These are phyloP conservation scores for Callyntrura guangdongensis DNA, from an alignment of 2,888 invertebrate species.

Conservation along the genomic window DNA sequence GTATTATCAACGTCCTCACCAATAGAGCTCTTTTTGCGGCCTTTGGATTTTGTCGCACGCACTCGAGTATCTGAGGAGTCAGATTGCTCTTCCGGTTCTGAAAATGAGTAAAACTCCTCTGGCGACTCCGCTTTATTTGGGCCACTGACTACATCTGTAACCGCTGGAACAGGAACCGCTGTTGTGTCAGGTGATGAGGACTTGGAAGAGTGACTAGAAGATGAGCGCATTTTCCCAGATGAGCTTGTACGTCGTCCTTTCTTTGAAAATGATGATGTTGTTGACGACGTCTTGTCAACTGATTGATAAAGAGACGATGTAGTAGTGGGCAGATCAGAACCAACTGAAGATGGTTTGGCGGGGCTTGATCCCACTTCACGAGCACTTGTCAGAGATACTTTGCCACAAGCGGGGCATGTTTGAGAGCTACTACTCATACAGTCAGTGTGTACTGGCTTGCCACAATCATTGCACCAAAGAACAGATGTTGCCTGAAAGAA, in stretches of 20 bases:
- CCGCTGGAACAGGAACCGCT: background rate
- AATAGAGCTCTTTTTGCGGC: conserved; percentile 16
- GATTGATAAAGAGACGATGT: conserved; percentile 37
- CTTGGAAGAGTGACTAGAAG: conserved; percentile 76
- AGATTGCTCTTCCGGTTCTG: conserved; percentile 61
- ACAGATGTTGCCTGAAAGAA: conserved; percentile 77
- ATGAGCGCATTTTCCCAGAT: conserved; percentile 56
- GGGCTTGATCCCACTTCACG: conserved; percentile 67
- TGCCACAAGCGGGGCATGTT: conserved; percentile 74
- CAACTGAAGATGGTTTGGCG: conserved; percentile 55
- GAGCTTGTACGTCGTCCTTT: conserved; percentile 53
- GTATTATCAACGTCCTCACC: conserved; percentile 51
- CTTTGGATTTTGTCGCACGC: background rate
- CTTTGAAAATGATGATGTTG: background rate
- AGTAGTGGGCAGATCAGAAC: background rate
- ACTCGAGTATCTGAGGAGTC: conserved; percentile 37
- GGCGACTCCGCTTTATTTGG: conserved; percentile 63
- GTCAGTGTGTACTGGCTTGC: conserved; percentile 81
- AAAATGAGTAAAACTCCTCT: conserved; percentile 73
- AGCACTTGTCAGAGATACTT: conserved; percentile 67
- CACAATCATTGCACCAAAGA: conserved; percentile 81
- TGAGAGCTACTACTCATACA: conserved; percentile 74
- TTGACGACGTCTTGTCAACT: conserved; percentile 17
- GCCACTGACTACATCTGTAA: conserved; percentile 13
- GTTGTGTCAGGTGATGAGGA: conserved; percentile 47